Conservation (phyloP, 2,797 vertebrate species). For the Echiichthys vipera region DNA sequence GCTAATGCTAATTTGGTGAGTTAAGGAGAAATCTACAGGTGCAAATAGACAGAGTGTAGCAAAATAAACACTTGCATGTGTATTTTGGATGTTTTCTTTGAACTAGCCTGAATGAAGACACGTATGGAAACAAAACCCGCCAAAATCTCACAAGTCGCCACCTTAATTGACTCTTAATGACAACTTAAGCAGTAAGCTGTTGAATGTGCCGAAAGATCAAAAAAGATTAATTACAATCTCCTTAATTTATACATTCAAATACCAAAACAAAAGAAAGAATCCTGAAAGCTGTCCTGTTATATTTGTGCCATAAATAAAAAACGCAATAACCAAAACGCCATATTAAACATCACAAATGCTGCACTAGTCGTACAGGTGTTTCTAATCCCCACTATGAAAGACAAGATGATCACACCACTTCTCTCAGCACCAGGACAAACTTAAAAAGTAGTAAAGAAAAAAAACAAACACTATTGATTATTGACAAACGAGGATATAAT, state of each 20-base stretch:
- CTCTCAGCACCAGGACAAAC: neutral
- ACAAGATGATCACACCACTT: neutral
- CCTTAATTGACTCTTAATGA: no score
- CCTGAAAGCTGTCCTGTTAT: neutral
- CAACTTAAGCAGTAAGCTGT: neutral
- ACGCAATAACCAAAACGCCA: neutral
- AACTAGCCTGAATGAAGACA: no score
- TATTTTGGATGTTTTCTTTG: no score
- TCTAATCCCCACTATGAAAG: neutral
- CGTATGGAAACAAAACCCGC: no score
- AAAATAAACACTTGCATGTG: no score
- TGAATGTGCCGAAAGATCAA: neutral
- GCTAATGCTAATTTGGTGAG: no score
- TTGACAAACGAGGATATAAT: neutral
- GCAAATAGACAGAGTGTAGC: no score
- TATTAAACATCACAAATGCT: neutral
- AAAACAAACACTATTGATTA: no score
- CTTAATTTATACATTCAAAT: neutral
- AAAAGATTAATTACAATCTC: neutral
- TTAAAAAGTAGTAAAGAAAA: no score
- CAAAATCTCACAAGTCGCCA: no score
- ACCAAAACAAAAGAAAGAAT: neutral
- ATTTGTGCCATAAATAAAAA: neutral
- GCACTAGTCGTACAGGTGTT: slow-evolving; percentile 7
- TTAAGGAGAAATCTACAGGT: no score